These are phyloP conservation scores for Sarcophaga rosellei DNA, from an alignment of 2,888 invertebrate species.

Conservation along the genomic window DNA sequence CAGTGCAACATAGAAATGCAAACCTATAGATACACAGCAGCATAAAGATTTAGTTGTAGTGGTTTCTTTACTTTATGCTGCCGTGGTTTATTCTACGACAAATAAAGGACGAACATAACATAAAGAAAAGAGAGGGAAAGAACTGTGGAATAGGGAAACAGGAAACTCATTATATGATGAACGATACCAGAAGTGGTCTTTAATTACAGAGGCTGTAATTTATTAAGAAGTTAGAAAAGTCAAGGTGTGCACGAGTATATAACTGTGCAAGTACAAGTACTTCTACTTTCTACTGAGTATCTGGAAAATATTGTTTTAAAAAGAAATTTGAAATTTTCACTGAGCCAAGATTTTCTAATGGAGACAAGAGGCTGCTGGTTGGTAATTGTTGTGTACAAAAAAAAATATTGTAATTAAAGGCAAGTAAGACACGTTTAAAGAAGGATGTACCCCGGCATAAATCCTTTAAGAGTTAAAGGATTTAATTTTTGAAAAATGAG, in stretches of 20 bases:
- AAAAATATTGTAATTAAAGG: conserved; percentile 55
- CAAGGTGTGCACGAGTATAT: conserved; percentile 56
- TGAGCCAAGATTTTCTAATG: background rate
- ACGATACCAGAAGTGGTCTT: conserved; percentile 69
- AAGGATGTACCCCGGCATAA: conserved; percentile 25
- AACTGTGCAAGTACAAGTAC: conserved; percentile 36
- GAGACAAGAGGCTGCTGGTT: no score
- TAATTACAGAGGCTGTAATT: conserved; percentile 69
- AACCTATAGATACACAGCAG: background rate
- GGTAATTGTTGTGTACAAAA: no score
- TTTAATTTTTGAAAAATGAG: conserved; percentile 35
- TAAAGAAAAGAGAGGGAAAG: conserved; percentile 7
- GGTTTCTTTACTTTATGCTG: conserved; percentile 16
- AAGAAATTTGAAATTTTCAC: conserved; percentile 43
- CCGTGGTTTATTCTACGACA: conserved; percentile 32
- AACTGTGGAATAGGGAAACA: conserved; percentile 47
- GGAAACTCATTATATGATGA: conserved; percentile 69
- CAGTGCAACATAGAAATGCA: background rate
- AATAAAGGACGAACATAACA: background rate
- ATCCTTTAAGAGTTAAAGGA: conserved; percentile 60
- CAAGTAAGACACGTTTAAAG: conserved; percentile 44
- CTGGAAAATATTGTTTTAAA: conserved; percentile 15
- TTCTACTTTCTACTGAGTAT: conserved; percentile 2
- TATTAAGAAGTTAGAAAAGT: conserved; percentile 68
- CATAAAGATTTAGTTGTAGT: conserved; percentile 1